phyloP scores from a whole-genome alignment of 2,888 invertebrate genomes.

The Xylota sylvarum region DNA sequence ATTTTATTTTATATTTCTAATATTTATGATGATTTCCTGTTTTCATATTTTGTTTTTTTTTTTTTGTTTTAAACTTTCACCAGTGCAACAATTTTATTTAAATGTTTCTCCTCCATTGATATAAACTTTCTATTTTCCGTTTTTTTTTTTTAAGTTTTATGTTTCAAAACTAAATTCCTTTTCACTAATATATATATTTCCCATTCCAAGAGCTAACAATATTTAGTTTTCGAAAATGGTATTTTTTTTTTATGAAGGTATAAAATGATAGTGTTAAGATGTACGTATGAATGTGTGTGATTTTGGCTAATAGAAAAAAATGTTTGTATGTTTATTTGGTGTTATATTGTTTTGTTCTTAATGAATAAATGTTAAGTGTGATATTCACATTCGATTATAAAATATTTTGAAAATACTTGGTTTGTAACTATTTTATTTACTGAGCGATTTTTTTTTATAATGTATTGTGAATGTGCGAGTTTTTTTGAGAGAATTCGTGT shows the following conservation, averaged over 20 bases:
- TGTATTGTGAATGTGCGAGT: slow-evolving; percentile 24
- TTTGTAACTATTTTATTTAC: neutral
- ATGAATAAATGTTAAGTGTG: neutral
- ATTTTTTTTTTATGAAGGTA: slow-evolving; percentile 30
- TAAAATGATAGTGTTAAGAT: slow-evolving; percentile 45
- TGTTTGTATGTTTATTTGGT: slow-evolving; percentile 24
- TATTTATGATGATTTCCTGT: slow-evolving; percentile 36
- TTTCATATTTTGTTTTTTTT: neutral
- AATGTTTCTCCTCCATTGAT: slow-evolving; percentile 10
- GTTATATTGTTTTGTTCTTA: slow-evolving; percentile 4
- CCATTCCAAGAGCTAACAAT: slow-evolving; percentile 49
- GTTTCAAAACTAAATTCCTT: slow-evolving; percentile 19
- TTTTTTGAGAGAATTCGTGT: slow-evolving; percentile 22
- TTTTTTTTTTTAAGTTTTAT: slow-evolving; percentile 26
- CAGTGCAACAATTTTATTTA: slow-evolving; percentile 44
- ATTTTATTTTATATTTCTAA: slow-evolving; percentile 21
- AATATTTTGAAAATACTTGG: slow-evolving; percentile 24
- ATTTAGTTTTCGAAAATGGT: slow-evolving; percentile 13
- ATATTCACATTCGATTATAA: slow-evolving; percentile 19
- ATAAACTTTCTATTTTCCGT: neutral
- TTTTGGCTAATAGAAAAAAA: slow-evolving; percentile 50
- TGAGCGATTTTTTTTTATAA: slow-evolving; percentile 1
- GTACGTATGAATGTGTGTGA: slow-evolving; percentile 6
- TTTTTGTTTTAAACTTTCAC: neutral
- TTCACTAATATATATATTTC: slow-evolving; percentile 3